Conservation (phyloP, 2,888 invertebrate genomes). For the Shargacucullia verbasci region DNA sequence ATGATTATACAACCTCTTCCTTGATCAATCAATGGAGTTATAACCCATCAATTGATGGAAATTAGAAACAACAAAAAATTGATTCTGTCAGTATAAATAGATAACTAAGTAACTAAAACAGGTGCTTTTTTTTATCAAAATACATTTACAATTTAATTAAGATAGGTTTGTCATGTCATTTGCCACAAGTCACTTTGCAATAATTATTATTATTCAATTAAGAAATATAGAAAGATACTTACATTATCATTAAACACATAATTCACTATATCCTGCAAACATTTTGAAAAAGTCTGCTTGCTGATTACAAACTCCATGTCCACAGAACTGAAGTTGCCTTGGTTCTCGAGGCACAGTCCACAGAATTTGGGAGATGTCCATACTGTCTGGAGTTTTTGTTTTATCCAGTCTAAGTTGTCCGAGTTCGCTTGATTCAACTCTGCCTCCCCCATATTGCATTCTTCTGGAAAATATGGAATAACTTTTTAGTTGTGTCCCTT, state of each 20-base stretch:
- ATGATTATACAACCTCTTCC: no score
- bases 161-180: no score
- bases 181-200: no score
- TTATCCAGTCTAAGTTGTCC: constrained; percentile 61
- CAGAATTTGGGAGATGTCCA: constrained; percentile 62
- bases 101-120: no score
- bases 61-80: no score
- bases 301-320: constrained; percentile 63
- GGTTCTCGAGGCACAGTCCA: constrained; percentile 62
- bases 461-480: constrained; percentile 12
- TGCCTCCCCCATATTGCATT: constrained; percentile 7
- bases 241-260: constrained; percentile 70
- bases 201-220: no score
- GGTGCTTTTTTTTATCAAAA: no score
- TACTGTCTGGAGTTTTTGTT: constrained; percentile 58
- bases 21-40: no score
- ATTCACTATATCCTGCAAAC: constrained; percentile 63
- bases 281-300: constrained; percentile 55
- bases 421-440: not conserved
- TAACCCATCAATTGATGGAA: no score
- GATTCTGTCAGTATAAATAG: no score
- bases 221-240: constrained; percentile 40
- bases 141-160: no score
- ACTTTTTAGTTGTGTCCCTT: no score
- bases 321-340: constrained; percentile 56